Evolutionary conservation across 1,140 invertebrate species (phyloP), one percentile per base, ranked within the genome.

Genomic region (Drosophila parabipectinata): DNA sequence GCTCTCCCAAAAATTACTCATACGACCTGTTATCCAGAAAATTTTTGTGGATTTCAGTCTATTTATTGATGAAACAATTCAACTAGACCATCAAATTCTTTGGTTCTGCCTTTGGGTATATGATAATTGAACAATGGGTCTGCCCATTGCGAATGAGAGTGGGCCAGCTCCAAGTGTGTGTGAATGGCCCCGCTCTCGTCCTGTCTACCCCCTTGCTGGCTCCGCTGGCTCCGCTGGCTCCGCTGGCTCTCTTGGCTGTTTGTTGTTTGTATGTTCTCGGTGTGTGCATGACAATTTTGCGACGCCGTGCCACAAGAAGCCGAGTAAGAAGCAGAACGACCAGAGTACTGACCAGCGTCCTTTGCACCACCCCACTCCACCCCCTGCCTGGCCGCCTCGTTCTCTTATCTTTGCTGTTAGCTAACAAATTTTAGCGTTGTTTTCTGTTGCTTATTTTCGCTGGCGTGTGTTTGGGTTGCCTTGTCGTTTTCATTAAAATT

Each of bases 401-500:
- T 21, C 55, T 57, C 61, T 74, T 75, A 73, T 57, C 60, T 56
- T 52, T 66, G 69, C 71, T 62, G 61, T 51, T 82, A 74, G 60
- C 69, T 80, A 66, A 74, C 55, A 77, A 68, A 72, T 68, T 81
- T 81, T 54, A 73, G 79, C 67, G 61, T 66, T 85, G 74, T 81
- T 59, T 77, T 84, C 61, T 54, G 52, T 66, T 57, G 54, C 60
- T 59, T 72, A 48, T 18, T 51, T 14, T 67, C 44, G 72, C 62
- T 77, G 67, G 59, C 45, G 58, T 50, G 58, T 73, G 52, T 79
- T 68, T 73, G 67, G 76, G 60, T 62, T 82, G 54, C 30, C 61
- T 77, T 87, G 71, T 82, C 78, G 80, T 87, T 85, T 87, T 82
- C 78, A 87, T 85, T 82, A 85, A 85, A 85, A 82, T 82, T 87